These are phyloP conservation scores for Beaufortia kweichowensis DNA, from an alignment of 2,113 vertebrate species.

Conservation along the genomic window DNA sequence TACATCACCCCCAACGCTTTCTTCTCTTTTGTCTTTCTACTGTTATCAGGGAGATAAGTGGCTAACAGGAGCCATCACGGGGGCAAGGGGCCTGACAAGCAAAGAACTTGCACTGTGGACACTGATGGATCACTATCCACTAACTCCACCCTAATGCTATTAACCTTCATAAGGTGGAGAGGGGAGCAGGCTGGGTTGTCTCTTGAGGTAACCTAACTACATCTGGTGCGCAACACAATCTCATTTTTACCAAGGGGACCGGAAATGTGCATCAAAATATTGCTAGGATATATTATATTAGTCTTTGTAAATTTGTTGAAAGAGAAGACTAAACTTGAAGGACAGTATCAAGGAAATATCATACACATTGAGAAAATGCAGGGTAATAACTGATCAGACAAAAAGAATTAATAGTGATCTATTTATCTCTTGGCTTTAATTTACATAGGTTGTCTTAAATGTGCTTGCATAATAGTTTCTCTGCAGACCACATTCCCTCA, in stretches of 20 bases:
- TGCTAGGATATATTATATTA: neutral
- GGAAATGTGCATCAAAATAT: conserved; percentile 23
- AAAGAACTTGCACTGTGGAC: conserved; percentile 65
- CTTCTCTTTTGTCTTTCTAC: conserved; percentile 46
- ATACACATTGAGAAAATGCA: neutral
- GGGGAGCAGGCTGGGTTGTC: conserved; percentile 33
- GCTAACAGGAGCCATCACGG: conserved; percentile 76
- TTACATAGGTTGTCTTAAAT: conserved; percentile 58
- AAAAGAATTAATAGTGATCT: neutral
- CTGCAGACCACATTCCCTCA: conserved; percentile 57
- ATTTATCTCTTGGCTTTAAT: conserved; percentile 52
- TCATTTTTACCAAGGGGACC: conserved; percentile 32
- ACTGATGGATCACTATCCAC: conserved; percentile 70
- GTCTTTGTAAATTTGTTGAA: neutral
- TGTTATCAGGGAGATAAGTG: conserved; percentile 72
- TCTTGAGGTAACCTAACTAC: conserved; percentile 26
- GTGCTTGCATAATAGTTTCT: conserved; percentile 57
- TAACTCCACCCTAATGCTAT: conserved; percentile 61
- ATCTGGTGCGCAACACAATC: conserved; percentile 22
- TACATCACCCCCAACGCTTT: conserved; percentile 68
- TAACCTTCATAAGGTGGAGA: conserved; percentile 60
- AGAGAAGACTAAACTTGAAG: neutral
- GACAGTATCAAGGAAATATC: neutral
- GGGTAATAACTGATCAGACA: conserved; percentile 22
- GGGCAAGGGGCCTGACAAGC: conserved; percentile 65